These are phyloP conservation scores for Caenorhabditis macrosperma DNA, from an alignment of 2,888 invertebrate genomes.

Conservation along the genomic window DNA sequence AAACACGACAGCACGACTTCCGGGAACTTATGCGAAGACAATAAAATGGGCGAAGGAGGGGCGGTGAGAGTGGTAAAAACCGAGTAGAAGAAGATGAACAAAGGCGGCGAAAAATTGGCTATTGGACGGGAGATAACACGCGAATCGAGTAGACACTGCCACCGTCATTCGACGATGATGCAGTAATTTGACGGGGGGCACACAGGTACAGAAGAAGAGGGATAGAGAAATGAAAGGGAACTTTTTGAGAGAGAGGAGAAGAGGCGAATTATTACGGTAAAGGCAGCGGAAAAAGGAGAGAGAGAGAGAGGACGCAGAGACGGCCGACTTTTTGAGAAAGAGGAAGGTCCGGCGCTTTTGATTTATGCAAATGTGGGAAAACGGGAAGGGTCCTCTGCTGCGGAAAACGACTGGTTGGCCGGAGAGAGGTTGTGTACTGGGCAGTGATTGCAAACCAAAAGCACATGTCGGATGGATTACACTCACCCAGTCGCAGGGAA, in stretches of 20 bases:
- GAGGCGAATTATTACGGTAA: conserved; percentile 7
- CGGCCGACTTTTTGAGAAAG: conserved; percentile 18
- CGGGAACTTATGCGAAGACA: conserved; percentile 6
- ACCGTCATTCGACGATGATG: conserved; percentile 19
- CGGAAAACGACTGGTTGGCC: conserved; percentile 16
- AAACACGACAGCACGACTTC: neutral
- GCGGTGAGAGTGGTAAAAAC: neutral
- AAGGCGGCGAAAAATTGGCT: conserved; percentile 35
- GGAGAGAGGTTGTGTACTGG: conserved; percentile 33
- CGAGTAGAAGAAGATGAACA: conserved; percentile 21
- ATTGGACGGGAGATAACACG: conserved; percentile 18
- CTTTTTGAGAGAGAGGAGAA: neutral
- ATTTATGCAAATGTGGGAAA: conserved; percentile 50
- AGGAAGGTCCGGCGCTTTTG: no score
- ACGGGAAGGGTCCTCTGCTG: neutral
- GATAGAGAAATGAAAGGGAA: neutral
- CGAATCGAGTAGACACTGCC: conserved; percentile 16
- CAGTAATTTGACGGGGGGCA: conserved; percentile 32
- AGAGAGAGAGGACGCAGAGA: conserved; percentile 8
- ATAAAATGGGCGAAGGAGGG: neutral
- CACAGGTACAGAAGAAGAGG: conserved; percentile 10
- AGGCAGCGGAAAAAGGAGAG: neutral
- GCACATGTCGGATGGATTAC: conserved; percentile 56
- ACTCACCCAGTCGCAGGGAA: conserved; percentile 14
- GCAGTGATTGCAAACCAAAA: conserved; percentile 50